phyloP scores from a whole-genome alignment of 2,888 invertebrate species.

The Kryphioiulus occultus region DNA sequence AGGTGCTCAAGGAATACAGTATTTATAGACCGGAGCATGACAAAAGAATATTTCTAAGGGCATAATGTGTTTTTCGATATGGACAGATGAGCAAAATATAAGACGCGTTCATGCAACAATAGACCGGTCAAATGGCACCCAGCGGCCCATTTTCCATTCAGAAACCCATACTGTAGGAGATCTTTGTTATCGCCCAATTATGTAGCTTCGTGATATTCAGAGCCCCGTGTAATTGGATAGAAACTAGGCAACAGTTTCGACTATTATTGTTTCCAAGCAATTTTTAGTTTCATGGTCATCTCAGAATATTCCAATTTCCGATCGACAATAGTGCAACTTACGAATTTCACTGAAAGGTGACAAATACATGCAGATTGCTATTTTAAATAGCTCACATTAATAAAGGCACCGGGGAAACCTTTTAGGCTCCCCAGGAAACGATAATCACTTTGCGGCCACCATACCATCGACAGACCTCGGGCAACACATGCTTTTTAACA shows the following conservation, averaged over 20 bases:
- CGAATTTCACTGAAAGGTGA: no score
- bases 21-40: neutral
- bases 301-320: neutral
- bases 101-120: neutral
- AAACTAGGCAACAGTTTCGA: neutral
- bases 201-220: neutral
- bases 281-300: neutral
- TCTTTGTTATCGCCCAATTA: conserved; percentile 14
- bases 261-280: neutral
- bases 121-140: neutral
- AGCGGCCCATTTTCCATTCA: neutral
- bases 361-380: neutral
- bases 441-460: neutral
- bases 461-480: neutral
- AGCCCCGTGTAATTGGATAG: neutral
- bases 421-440: neutral
- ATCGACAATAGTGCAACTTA: neutral
- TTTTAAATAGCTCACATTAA: neutral
- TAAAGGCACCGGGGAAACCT: no score
- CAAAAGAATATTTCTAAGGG: neutral
- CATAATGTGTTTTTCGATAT: neutral
- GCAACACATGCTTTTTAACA: neutral
- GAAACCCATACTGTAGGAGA: neutral
- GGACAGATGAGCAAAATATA: neutral
- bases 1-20: neutral